These are phyloP conservation scores for Phortica okadai DNA, from an alignment of 2,888 invertebrate genomes.

Conservation along the genomic window DNA sequence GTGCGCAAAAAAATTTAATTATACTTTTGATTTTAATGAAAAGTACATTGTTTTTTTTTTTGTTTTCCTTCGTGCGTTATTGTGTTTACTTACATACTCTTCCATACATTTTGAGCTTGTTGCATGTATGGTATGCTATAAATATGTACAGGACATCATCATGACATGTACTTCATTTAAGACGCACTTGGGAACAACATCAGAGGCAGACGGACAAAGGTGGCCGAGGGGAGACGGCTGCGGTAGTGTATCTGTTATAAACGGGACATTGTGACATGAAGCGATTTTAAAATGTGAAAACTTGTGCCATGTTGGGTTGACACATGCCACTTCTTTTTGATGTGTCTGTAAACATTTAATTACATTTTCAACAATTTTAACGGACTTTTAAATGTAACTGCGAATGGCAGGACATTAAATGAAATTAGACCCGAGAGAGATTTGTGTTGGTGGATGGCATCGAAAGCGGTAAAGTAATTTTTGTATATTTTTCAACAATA, in stretches of 20 bases:
- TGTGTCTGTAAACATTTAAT: constrained; percentile 57
- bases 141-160: constrained; percentile 9
- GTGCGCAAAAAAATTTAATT: constrained; percentile 58
- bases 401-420: constrained; percentile 48
- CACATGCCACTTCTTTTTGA: constrained; percentile 33
- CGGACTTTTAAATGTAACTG: constrained; percentile 51
- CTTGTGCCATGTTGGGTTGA: not conserved
- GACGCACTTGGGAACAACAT: constrained; percentile 18
- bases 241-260: not conserved
- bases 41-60: constrained; percentile 40
- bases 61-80: constrained; percentile 17
- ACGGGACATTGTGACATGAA: constrained; percentile 43
- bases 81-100: constrained; percentile 22
- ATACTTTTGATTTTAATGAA: constrained; percentile 65
- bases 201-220: not conserved
- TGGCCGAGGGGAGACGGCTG: not conserved
- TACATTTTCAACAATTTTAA: constrained; percentile 56
- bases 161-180: constrained; percentile 31
- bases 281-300: not conserved
- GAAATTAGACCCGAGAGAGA: constrained; percentile 44
- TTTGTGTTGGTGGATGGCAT: not conserved
- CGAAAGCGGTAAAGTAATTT: too few relatives aligned
- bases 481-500: too few relatives aligned
- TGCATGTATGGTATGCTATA: constrained; percentile 9
- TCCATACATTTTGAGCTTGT: constrained; percentile 22